Base-by-base conservation (phyloP, 2,888 invertebrate genomes). In the Stenurella melanura region DNA sequence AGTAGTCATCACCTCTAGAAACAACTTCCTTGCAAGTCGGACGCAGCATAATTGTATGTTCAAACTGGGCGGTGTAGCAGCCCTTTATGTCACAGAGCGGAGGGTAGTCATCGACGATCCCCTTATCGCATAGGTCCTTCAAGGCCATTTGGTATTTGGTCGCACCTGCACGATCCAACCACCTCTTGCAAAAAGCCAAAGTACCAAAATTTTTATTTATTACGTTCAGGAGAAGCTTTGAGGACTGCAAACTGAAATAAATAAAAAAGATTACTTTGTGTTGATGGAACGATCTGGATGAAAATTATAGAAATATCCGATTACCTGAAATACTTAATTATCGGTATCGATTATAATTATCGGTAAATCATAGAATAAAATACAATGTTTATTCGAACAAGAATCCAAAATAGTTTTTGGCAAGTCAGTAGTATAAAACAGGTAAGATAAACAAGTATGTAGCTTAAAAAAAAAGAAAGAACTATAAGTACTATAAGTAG, bases 21-120 rank as follows among this genome's bases (percentile, higher is more conserved):
- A 99, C 95, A 26, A 99, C 94, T 90, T 99, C 99, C 90, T 99
- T 99, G 91, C 98, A 99, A 0, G 98, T 98, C 58, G 99, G 99
- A 85, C 99, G 92, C 81, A 99, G 92, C 83, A 99, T 94, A 86
- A 99, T 95, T 5, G 99, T 99, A 90, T 99, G 99, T 89, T 99
- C 99, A 89, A 96, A 99, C 91, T 99, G 99, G 61, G 99, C 99
- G 0, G 99, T 99, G 90, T 98, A 99, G 89, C 96, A 97, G 75
- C 99, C 99, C 89, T 96, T 97, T 81, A 96, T 93, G 91, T 99
- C 99, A 88, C 98, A 99, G 72, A 99, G 93, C 10, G 99, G 99
- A 19, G 99, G 99, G 90, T 99, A 99, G 0, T 99, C 95, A 87
- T 98, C 97, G n/a, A 99, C 96, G 34, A 98, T 96, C 68, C 96